These are phyloP conservation scores for Siniperca knerii DNA, from an alignment of 2,113 vertebrate genomes.

Conservation along the genomic window DNA sequence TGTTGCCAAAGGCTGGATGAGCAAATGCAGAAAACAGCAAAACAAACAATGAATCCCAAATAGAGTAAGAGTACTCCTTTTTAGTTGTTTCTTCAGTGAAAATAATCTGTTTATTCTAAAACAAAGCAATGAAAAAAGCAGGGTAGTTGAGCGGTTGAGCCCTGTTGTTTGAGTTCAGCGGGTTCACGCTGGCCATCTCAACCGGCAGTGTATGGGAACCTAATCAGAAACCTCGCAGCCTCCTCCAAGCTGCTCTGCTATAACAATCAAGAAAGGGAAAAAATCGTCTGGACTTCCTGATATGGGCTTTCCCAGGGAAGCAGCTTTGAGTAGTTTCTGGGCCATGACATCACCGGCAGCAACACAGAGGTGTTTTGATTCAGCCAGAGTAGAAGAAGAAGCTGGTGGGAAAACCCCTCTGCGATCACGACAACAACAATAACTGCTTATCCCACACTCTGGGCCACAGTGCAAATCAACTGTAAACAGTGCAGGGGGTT, in stretches of 20 bases:
- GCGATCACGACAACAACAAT: slow-evolving; percentile 66
- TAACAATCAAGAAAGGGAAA: slow-evolving; percentile 68
- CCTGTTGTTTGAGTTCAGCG: slow-evolving; percentile 53
- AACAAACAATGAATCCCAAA: slow-evolving; percentile 25
- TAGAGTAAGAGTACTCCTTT: neutral
- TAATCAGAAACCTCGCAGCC: slow-evolving; percentile 57
- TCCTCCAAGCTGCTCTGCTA: slow-evolving; percentile 65
- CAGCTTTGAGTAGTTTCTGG: slow-evolving; percentile 72
- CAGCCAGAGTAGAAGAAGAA: slow-evolving; percentile 42
- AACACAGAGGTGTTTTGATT: slow-evolving; percentile 78
- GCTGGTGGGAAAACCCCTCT: slow-evolving; percentile 75
- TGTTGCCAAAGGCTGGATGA: neutral
- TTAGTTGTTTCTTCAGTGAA: neutral
- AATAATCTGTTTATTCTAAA: neutral
- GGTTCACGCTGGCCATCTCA: slow-evolving; percentile 52
- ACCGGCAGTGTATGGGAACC: slow-evolving; percentile 65
- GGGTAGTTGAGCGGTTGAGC: neutral
- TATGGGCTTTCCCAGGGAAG: slow-evolving; percentile 81
- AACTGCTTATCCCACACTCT: slow-evolving; percentile 22
- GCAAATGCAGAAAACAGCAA: slow-evolving; percentile 11
- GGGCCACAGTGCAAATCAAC: slow-evolving; percentile 72
- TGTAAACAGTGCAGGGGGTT: slow-evolving; percentile 44
- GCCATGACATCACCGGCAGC: slow-evolving; percentile 79
- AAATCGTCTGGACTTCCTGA: slow-evolving; percentile 66
- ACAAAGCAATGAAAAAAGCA: neutral